Base-by-base conservation (phyloP, 2,797 vertebrate genomes). In the Lutjanus argentimaculatus region DNA sequence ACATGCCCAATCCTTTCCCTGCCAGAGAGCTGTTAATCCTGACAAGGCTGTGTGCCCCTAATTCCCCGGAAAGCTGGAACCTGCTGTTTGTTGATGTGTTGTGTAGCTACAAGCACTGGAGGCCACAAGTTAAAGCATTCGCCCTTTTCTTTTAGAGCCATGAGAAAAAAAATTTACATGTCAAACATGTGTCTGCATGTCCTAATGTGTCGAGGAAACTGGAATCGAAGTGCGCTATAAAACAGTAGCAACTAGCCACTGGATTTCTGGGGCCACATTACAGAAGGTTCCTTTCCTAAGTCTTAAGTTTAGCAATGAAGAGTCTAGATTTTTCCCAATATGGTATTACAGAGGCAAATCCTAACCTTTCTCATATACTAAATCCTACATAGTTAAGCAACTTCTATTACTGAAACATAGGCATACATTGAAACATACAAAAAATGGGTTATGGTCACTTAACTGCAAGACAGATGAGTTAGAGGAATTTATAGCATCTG, bases 1-100 rank as follows among this genome's bases (percentile, higher is more conserved):
- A 92, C 91, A 85, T 79, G 88, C 87, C 86, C 85, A 46, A 75
- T 80, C 73, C 72, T 76, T 80, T 85, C 67, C 72, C 77, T 92
- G 82, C 82, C 84, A 77, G 75, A 73, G 83, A 86, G 80, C 64
- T 52, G 78, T 70, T 90, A 85, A 92, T 91, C 91, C 83, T 36
- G 57, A 85, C 77, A 77, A 86, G 85, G 82, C 77, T 63, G 55
- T n/a, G 62, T 81, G 84, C 45, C 59, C 73, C 81, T 83, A 82
- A 88, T 90, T 91, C 82, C 76, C 76, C 16, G 1, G 65, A 85
- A 89, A 85, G 67, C 77, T 87, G 75, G 48, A 90, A 88, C 79
- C 82, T 80, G 77, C 63, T 40, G 21, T 91, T 91, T 87, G 80
- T 84, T 82, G 74, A 81, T 62, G 66, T 61, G 70, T 75, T 85